phyloP scores from a whole-genome alignment of 2,113 vertebrate genomes.

The Hystrix cristata region DNA sequence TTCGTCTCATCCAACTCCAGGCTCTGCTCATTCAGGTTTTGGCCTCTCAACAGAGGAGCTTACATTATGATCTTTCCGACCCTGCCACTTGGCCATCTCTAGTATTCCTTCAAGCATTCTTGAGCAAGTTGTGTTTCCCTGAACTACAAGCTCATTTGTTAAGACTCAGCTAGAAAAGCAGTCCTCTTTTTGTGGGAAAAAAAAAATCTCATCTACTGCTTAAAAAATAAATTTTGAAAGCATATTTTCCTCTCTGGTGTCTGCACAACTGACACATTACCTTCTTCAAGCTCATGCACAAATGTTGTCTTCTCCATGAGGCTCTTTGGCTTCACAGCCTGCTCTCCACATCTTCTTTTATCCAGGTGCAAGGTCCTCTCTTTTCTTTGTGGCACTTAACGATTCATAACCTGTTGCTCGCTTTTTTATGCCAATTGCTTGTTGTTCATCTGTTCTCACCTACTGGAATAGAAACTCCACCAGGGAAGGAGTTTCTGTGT shows the following conservation, averaged over 20 bases:
- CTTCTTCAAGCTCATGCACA: background rate
- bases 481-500: background rate
- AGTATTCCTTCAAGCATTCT: background rate
- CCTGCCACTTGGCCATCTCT: background rate
- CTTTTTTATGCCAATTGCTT: background rate
- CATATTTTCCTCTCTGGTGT: background rate
- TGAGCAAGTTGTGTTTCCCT: background rate
- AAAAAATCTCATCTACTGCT: background rate
- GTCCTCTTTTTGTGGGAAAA: background rate
- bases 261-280: background rate
- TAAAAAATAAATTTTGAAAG: background rate
- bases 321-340: background rate
- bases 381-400: background rate
- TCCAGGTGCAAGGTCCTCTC: background rate
- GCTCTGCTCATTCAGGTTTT: background rate
- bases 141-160: background rate
- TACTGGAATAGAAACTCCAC: background rate
- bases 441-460: background rate
- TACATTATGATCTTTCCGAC: background rate
- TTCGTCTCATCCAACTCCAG: background rate
- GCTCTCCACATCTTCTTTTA: background rate
- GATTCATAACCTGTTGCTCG: background rate
- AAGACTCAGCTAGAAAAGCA: background rate
- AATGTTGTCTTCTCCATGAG: background rate
- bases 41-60: background rate